Conservation (phyloP, 2,797 vertebrate species). For the Mareca penelope region DNA sequence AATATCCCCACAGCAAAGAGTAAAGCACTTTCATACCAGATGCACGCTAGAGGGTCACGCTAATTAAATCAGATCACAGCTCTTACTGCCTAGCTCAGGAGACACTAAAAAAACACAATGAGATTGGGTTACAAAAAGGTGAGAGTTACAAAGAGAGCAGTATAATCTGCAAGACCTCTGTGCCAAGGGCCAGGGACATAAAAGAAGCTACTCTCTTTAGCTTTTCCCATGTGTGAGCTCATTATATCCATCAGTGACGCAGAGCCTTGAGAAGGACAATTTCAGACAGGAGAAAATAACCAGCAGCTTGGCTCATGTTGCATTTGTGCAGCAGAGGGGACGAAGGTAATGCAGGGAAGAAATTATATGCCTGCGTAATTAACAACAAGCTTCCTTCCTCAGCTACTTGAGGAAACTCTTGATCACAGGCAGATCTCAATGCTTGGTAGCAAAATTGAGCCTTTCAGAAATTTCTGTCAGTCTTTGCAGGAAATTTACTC, state of each 20-base stretch:
- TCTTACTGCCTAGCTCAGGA: not conserved
- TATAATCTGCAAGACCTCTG: not conserved
- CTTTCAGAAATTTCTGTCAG: not conserved
- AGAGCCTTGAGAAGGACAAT: not conserved
- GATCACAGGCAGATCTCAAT: not conserved
- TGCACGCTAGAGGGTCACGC: not conserved
- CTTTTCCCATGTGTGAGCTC: conserved; percentile 14
- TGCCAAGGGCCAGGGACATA: not conserved
- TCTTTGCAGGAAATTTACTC: not conserved
- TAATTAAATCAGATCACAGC: not conserved
- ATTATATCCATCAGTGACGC: not conserved
- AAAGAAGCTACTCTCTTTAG: conserved; percentile 3
- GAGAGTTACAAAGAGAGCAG: not conserved
- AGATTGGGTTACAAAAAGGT: not conserved
- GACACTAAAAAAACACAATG: not conserved
- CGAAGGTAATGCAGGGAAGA: not conserved
- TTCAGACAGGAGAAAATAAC: conserved; percentile 17
- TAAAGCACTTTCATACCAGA: not conserved
- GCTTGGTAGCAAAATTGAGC: not conserved
- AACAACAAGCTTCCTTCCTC: not conserved
- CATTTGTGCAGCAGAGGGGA: not conserved
- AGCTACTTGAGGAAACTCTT: not conserved
- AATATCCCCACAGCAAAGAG: not conserved
- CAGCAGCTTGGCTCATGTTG: not conserved
- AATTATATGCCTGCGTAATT: not conserved